Percentiles rank a stretch among this genome's conserved stretches.
Evolutionary conservation across 2,113 vertebrate genomes (phyloP).

Genomic region (Excalfactoria chinensis): DNA sequence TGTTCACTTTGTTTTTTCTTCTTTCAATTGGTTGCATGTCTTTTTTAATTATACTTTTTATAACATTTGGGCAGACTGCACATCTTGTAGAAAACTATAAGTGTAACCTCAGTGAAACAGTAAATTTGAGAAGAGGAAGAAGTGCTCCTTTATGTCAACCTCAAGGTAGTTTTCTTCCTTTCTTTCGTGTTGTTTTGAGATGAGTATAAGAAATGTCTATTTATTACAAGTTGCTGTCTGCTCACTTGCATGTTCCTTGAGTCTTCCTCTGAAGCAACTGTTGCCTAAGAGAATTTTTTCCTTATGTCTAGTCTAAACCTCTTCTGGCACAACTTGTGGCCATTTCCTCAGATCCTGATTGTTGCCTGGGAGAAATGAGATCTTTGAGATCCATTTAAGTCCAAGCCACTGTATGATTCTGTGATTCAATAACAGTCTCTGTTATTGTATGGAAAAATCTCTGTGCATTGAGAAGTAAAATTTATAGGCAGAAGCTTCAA

Average conservation of each 20-base stretch:
- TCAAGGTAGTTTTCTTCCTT: neutral
- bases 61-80: neutral
- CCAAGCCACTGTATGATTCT: too few relatives aligned
- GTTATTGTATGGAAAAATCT: fast-evolving
- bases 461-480: neutral
- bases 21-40: neutral
- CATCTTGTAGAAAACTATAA: neutral
- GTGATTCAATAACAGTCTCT: neutral
- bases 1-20: neutral
- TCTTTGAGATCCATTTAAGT: too few relatives aligned
- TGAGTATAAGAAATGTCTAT: neutral
- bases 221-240: neutral
- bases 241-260: neutral
- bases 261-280: neutral
- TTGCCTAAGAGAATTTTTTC: too few relatives aligned
- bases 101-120: neutral
- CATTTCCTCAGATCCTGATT: too few relatives aligned
- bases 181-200: too few relatives aligned
- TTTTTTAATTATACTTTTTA: neutral
- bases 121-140: neutral
- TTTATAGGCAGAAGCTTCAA: neutral
- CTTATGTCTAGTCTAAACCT: too few relatives aligned
- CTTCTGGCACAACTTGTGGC: too few relatives aligned
- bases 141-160: neutral
- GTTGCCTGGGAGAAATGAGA: too few relatives aligned